phyloP scores from a whole-genome alignment of 2,113 vertebrate species.

The Fregata magnificens region DNA sequence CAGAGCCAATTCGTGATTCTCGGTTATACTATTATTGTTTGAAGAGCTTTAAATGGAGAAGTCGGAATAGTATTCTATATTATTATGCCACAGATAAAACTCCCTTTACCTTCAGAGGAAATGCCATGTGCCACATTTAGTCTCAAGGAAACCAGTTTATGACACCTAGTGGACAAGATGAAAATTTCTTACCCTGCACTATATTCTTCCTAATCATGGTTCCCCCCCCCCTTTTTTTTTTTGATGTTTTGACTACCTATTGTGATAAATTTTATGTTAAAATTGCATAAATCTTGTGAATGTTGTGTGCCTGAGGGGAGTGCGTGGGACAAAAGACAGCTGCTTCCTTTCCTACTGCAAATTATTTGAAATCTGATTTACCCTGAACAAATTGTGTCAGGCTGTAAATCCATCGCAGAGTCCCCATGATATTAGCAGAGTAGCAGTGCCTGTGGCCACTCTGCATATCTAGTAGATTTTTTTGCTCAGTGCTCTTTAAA shows the following conservation, averaged over 20 bases:
- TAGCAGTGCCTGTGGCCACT: constrained; percentile 18
- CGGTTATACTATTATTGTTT: neutral
- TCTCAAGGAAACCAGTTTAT: neutral
- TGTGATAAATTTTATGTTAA: neutral
- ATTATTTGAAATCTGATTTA: constrained; percentile 35
- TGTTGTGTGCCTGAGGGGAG: neutral
- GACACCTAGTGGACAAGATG: constrained; percentile 44
- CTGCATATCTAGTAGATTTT: constrained; percentile 12
- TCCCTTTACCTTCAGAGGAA: neutral
- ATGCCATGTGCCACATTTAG: neutral
- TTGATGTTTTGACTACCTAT: neutral
- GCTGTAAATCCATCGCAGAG: neutral
- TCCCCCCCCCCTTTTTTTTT: accelerated
- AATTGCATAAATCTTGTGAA: neutral
- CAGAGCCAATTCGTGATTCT: neutral
- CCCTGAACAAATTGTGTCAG: constrained; percentile 14
- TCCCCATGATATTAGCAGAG: neutral
- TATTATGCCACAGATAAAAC: neutral
- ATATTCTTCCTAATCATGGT: neutral
- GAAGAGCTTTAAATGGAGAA: neutral
- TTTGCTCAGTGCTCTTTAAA: constrained; percentile 13
- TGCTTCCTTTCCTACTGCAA: constrained; percentile 15
- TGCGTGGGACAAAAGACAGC: neutral
- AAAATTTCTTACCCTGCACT: neutral
- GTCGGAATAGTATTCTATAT: neutral